Base-by-base conservation (phyloP, 2,113 vertebrate genomes). In the Stomatorhinus ivindoensis region DNA sequence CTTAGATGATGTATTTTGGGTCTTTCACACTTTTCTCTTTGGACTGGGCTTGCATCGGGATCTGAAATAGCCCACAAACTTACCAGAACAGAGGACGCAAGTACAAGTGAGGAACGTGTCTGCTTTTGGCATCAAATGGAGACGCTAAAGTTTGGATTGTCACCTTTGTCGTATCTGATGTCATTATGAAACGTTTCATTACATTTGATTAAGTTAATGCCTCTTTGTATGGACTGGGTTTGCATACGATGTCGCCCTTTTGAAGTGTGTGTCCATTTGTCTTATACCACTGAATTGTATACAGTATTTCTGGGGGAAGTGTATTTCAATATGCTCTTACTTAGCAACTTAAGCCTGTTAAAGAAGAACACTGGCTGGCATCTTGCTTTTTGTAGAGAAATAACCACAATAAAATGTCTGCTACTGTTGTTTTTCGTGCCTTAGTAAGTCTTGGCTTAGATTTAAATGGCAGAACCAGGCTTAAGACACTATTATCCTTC, bases 161-260 rank as follows among this genome's bases (percentile, higher is more conserved):
- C 82, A 48, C 27, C 11, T 48, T 47, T 15, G n/a, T 10, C 11
- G 11, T 51, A 1, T 31, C 51, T 7, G n/a, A 15, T 80, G 19
- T 51, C 5, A 55, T 55, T 55, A 21, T 55, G 19, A 47, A 19
- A 53, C 15, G 1, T 86, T 86, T 86, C 10, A 35, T 86, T 86
- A 48, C 35, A 48, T 48, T 46, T 48, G 24, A 48, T 31, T 11
- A 84, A 55, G 35, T 48, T 9, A 53, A 90, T 91, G 91, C 89
- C 89, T 90, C 76, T 90, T 91, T 90, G 55, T 90, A 89, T 89
- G 21, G 13, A 35, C 92, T 53, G 6, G 73, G 73, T 80, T 82
- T 51, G 31, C 39, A 35, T 19, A 42, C 15, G 13, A 80, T 7
- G 73, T 19, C 73, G 0, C 35, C 35, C 69, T 76, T 76, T 76